These are phyloP conservation scores for Proctacanthus coquilletti DNA, from an alignment of 1,140 invertebrate genomes.

Conservation along the genomic window DNA sequence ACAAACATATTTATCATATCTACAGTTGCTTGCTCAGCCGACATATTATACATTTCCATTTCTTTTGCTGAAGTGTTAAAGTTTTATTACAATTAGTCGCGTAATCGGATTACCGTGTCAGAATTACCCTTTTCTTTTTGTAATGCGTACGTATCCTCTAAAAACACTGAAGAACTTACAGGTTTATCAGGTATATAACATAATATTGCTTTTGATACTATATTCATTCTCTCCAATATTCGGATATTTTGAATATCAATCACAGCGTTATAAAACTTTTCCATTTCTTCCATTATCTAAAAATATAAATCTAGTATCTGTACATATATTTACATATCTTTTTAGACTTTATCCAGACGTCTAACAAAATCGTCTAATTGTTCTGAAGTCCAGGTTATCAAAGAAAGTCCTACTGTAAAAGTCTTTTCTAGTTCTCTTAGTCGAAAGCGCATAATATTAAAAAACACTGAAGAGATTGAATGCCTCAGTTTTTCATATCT, in stretches of 20 bases:
- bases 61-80: slow-evolving; percentile 30
- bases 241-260: slow-evolving; percentile 60
- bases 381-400: slow-evolving; percentile 63
- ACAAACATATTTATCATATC: slow-evolving; percentile 57
- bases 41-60: slow-evolving; percentile 40
- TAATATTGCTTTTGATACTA: slow-evolving; percentile 45
- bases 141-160: slow-evolving; percentile 43
- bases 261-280: slow-evolving; percentile 28
- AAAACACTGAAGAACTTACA: slow-evolving; percentile 45
- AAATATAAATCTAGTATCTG: background rate
- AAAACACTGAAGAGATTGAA: slow-evolving; percentile 14
- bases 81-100: no score
- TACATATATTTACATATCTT: background rate
- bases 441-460: slow-evolving; percentile 35
- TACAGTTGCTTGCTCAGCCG: slow-evolving; percentile 47
- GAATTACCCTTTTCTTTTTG: slow-evolving; percentile 32
- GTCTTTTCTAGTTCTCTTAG: slow-evolving; percentile 49
- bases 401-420: slow-evolving; percentile 60
- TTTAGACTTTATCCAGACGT: slow-evolving; percentile 30
- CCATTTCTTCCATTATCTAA: slow-evolving; percentile 16
- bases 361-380: slow-evolving; percentile 56
- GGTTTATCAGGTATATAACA: slow-evolving; percentile 49
- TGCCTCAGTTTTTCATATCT: slow-evolving; percentile 37
- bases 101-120: no score
- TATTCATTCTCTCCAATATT: slow-evolving; percentile 51